Evolutionary conservation across 2,113 vertebrate genomes (phyloP).

Genomic region (Actenoides hombroni): DNA sequence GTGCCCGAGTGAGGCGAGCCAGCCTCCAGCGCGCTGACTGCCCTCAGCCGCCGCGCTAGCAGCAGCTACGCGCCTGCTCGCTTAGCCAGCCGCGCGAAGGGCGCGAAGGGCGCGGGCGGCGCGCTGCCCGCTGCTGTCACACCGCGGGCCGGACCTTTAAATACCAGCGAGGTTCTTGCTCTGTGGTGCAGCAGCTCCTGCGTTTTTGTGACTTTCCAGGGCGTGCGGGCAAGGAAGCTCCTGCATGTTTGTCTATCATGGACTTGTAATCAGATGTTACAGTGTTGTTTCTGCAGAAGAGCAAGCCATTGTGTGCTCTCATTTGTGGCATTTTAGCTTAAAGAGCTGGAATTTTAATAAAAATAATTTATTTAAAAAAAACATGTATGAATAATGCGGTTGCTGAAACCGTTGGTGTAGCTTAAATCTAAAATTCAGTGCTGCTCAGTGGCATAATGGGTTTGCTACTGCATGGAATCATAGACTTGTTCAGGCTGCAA

Average conservation of each 20-base stretch:
- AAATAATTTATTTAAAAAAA: background rate
- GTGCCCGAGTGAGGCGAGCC: rapidly evolving
- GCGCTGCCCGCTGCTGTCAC: rapidly evolving
- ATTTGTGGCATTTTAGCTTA: background rate
- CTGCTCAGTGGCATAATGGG: background rate
- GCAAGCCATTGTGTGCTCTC: background rate
- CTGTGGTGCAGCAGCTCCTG: background rate
- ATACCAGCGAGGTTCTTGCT: background rate
- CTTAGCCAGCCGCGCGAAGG: background rate
- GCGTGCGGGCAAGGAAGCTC: rapidly evolving
- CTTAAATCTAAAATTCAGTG: background rate
- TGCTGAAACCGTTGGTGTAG: background rate
- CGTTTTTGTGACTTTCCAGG: background rate
- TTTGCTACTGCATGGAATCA: background rate
- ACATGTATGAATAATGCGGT: background rate
- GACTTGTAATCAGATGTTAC: background rate
- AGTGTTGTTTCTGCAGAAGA: background rate
- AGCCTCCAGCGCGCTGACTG: background rate
- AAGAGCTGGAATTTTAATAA: background rate
- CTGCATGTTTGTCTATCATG: rapidly evolving
- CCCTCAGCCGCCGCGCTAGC: background rate
- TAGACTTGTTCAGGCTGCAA: background rate
- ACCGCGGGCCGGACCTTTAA: background rate
- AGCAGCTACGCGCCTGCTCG: rapidly evolving
- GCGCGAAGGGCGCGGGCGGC: no score